These are phyloP conservation scores for Hypotaenidia philippensis DNA, from an alignment of 2,797 vertebrate species.

Conservation along the genomic window DNA sequence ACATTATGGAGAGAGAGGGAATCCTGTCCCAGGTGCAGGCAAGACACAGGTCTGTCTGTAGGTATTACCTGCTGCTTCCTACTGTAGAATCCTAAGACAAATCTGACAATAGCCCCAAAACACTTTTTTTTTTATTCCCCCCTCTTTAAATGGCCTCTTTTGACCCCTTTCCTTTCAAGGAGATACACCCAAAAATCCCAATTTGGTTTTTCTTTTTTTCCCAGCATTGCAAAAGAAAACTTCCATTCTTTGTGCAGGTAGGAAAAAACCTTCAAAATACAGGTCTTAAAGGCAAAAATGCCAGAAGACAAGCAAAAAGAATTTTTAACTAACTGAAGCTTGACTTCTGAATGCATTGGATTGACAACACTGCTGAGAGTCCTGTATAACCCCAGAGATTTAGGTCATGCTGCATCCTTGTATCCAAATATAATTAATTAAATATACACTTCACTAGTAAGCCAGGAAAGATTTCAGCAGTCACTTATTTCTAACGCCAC, in stretches of 20 bases:
- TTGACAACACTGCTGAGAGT: not conserved
- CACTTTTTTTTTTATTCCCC: no score
- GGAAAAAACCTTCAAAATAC: not conserved
- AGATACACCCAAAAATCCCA: accelerated
- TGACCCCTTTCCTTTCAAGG: not conserved
- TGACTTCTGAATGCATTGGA: not conserved
- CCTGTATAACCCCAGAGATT: not conserved
- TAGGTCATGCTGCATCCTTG: not conserved
- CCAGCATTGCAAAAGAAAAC: not conserved
- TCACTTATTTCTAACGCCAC: not conserved
- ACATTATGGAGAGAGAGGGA: not conserved
- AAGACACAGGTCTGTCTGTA: not conserved
- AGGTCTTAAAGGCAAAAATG: not conserved
- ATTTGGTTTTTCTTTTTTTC: no score
- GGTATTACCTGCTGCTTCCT: not conserved
- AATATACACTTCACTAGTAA: not conserved
- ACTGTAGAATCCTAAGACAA: not conserved
- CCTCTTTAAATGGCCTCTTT: not conserved
- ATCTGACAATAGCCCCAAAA: not conserved
- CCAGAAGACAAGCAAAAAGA: not conserved
- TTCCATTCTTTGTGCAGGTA: not conserved
- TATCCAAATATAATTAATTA: not conserved
- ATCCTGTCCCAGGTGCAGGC: not conserved
- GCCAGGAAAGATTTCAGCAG: not conserved
- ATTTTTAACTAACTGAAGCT: not conserved